These are phyloP conservation scores for Pogonognathellus flavescens DNA, from an alignment of 1,140 invertebrate species.

Conservation along the genomic window DNA sequence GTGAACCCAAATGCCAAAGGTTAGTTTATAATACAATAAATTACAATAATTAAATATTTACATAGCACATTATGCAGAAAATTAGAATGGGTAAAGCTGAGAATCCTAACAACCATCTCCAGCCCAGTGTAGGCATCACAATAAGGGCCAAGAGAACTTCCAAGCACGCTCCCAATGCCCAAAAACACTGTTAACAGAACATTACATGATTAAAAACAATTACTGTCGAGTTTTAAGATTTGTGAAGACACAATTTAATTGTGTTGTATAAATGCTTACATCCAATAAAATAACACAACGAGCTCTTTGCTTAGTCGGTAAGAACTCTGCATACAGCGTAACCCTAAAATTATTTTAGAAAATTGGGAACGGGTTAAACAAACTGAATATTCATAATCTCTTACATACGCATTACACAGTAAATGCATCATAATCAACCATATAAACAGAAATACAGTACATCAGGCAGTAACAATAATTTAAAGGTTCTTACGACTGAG, in stretches of 20 bases:
- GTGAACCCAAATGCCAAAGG: background rate
- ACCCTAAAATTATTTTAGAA: slow-evolving; percentile 77
- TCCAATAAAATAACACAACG: slow-evolving; percentile 95
- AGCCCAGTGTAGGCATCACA: slow-evolving; percentile 92
- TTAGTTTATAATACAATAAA: background rate
- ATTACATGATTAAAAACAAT: slow-evolving; percentile 67
- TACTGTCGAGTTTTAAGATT: slow-evolving; percentile 52
- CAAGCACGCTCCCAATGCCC: slow-evolving; percentile 93
- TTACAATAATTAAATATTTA: slow-evolving; percentile 51
- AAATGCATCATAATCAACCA: too few relatives aligned
- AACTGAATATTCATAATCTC: too few relatives aligned
- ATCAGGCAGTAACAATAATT: background rate
- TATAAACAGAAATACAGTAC: too few relatives aligned
- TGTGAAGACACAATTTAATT: slow-evolving; percentile 29
- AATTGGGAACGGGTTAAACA: too few relatives aligned
- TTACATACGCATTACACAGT: too few relatives aligned
- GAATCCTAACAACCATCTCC: slow-evolving; percentile 89
- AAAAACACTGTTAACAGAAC: slow-evolving; percentile 83
- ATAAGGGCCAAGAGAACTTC: slow-evolving; percentile 91
- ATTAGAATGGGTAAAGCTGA: slow-evolving; percentile 89
- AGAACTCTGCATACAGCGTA: slow-evolving; percentile 95
- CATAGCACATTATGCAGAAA: slow-evolving; percentile 74
- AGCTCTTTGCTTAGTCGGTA: slow-evolving; percentile 91
- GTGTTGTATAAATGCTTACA: slow-evolving; percentile 76
- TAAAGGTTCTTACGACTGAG: slow-evolving; percentile 86